Conservation (phyloP, 37 sponge, comb jelly and placozoan genomes). For the Bolinopsis microptera region DNA sequence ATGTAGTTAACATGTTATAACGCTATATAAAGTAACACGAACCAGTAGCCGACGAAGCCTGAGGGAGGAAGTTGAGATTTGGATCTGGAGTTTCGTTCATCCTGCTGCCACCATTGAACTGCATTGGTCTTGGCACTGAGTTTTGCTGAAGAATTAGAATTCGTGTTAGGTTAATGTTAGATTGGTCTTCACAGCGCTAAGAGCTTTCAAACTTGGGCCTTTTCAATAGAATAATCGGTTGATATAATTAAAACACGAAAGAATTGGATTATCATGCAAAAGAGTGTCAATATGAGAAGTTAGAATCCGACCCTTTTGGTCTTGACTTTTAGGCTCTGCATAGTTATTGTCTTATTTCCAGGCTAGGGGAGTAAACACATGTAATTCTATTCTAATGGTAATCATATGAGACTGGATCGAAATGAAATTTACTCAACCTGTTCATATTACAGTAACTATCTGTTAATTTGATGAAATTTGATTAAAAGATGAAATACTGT, state of each 20-base stretch:
- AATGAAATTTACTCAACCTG: not conserved
- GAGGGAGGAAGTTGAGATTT: constrained; percentile 39
- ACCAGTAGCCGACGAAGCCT: constrained; percentile 40
- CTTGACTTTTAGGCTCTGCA: not conserved
- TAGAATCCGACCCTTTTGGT: not conserved
- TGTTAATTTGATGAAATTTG: not conserved
- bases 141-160: constrained; percentile 3
- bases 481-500: not conserved
- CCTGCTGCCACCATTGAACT: constrained; percentile 12
- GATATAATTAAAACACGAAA: not conserved
- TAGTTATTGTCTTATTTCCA: too few relatives aligned
- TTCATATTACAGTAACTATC: not conserved
- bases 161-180: not conserved
- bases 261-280: not conserved
- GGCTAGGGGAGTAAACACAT: not conserved
- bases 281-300: not conserved
- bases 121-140: constrained; percentile 26
- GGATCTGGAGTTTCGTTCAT: not conserved
- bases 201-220: too few relatives aligned
- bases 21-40: too few relatives aligned
- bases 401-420: not conserved
- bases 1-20: too few relatives aligned
- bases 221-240: not conserved
- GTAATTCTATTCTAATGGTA: not conserved
- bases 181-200: too few relatives aligned